Evolutionary conservation across 1,140 invertebrate genomes (phyloP), one percentile per base, ranked within the genome.

Genomic region (Planococcus citri): DNA sequence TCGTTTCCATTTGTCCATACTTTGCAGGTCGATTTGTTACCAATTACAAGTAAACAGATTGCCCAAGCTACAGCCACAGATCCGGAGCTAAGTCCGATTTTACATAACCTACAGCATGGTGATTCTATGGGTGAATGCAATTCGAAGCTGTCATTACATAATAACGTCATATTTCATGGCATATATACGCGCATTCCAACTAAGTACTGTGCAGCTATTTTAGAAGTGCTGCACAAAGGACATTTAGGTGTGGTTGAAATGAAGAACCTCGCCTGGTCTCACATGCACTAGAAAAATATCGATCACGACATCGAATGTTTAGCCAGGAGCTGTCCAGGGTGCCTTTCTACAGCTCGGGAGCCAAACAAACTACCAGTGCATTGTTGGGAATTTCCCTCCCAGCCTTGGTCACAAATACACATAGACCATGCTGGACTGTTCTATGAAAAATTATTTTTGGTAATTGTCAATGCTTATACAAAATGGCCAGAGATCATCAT

Each of bases 241-340:
- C 82, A 83, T 72, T 69, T 75, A 14, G 80, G 79, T 1, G 78
- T 82, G 8, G 77, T 78, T 1, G 76, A 77, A 71, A 82, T 82
- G 78, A 84, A 83, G 74, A 71, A 74, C 4, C 41, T n/a, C n/a
- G n/a, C n/a, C 81, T 10, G 80, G 81, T 21, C 70, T n/a, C n/a
- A n/a, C n/a, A n/a, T n/a, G n/a, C n/a, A n/a, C n/a, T n/a, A n/a
- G n/a, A 78, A 22, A 74, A 72, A 33, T 78, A 79, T 73, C 21
- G 51, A 58, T 17, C 3, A 22, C 4, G 51, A 58, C 6, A 58
- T 58, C 6, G 4, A 4, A 4, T 8, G 17, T 58, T 8, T 58
- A 58, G 51, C 21, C 6, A 3, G 17, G 17, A 3, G 17, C 4
- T 58, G 51, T 22, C 29, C 29, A 33, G 29, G 51, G 3, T 20